A percentile compares a stretch with the other conserved stretches of the same genome.
Evolutionary conservation across 2,113 vertebrate genomes (phyloP).

Genomic region (Balaenoptera acutorostrata): DNA sequence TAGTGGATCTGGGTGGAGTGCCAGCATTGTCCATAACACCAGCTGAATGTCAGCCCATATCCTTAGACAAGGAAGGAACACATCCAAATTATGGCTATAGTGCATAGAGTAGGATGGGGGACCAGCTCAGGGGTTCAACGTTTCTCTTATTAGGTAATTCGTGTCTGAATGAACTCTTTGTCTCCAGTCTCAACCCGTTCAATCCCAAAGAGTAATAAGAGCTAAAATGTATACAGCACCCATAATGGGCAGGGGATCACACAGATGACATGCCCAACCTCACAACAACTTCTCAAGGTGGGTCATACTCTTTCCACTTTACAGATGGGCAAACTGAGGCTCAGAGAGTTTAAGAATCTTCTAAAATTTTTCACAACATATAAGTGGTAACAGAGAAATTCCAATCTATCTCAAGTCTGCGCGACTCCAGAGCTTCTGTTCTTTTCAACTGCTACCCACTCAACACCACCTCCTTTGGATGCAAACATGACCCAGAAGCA

Average conservation of each 20-base stretch:
- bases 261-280: neutral
- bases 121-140: neutral
- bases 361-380: neutral
- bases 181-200: neutral
- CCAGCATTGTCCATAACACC: neutral
- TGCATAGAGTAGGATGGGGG: fast-evolving
- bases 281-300: neutral
- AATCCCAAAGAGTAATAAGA: neutral
- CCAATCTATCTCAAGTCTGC: neutral
- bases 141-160: neutral
- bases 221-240: neutral
- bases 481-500: neutral
- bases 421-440: neutral
- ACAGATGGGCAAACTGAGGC: neutral
- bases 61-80: neutral
- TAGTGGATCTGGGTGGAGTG: no score
- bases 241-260: neutral
- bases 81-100: fast-evolving
- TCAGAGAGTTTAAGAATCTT: neutral
- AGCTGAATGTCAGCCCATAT: neutral
- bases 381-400: neutral
- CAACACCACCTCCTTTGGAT: neutral
- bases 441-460: neutral
- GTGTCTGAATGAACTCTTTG: neutral
- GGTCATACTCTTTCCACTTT: neutral